Evolutionary conservation across 2,113 vertebrate species (phyloP).

Genomic region (Henicopernis longicauda): DNA sequence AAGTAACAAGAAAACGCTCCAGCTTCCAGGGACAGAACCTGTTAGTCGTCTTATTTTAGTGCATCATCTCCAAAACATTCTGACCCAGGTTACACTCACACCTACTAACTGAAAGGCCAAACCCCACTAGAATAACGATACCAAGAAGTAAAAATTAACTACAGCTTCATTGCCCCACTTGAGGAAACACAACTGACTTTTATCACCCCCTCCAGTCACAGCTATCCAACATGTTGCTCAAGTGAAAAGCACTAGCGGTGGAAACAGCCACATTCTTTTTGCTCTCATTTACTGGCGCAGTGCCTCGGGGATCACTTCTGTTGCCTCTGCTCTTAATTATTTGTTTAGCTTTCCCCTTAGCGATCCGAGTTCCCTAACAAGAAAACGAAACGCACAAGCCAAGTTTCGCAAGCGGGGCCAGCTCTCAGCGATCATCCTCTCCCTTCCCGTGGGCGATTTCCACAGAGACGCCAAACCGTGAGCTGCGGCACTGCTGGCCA

Average conservation of each 20-base stretch:
- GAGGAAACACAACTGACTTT: accelerated
- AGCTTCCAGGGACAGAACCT: not conserved
- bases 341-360: not conserved
- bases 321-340: not conserved
- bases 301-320: not conserved
- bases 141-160: not conserved
- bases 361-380: not conserved
- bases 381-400: not conserved
- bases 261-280: not conserved
- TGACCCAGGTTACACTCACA: accelerated
- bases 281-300: not conserved
- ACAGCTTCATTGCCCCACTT: not conserved
- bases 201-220: not conserved
- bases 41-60: accelerated
- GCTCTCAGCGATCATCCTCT: accelerated
- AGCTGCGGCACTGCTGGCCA: accelerated
- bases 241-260: accelerated
- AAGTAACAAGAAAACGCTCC: not conserved
- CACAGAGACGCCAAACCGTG: accelerated
- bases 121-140: accelerated
- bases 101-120: not conserved
- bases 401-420: accelerated
- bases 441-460: accelerated
- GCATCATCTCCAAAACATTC: not conserved
- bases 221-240: accelerated